Evolutionary conservation across 2,888 invertebrate genomes (phyloP).

Genomic region (Coelinius sp.): DNA sequence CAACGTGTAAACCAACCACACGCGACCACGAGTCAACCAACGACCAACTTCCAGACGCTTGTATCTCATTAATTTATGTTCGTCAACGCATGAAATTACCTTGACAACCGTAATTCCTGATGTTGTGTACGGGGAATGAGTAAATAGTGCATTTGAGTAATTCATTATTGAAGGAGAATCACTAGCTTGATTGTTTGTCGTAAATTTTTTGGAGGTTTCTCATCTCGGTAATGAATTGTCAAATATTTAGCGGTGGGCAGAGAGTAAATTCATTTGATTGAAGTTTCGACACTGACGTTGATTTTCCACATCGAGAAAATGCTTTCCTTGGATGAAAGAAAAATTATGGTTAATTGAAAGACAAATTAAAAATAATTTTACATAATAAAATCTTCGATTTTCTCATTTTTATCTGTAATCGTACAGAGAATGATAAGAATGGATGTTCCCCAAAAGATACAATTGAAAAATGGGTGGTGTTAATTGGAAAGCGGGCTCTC

Average conservation of each 20-base stretch:
- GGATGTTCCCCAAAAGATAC: too few species aligned
- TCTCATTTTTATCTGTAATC: too few species aligned
- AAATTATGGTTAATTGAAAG: too few species aligned
- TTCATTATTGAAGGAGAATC: background rate
- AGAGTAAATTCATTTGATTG: background rate
- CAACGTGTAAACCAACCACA: constrained; percentile 27
- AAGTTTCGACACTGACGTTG: background rate
- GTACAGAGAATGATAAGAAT: too few species aligned
- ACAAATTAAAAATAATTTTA: too few species aligned
- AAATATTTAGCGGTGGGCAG: background rate
- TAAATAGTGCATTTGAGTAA: background rate
- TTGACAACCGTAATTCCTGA: constrained; percentile 24
- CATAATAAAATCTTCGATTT: too few species aligned
- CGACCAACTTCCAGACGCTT: constrained; percentile 33
- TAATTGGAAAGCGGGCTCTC: background rate
- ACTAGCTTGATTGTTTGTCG: background rate
- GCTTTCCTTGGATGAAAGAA: too few species aligned
- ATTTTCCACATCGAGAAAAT: too few species aligned
- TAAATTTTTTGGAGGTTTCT: background rate
- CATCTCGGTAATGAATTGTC: constrained; percentile 4
- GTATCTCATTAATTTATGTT: constrained; percentile 42
- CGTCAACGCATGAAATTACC: constrained; percentile 31
- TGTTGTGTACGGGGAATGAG: background rate
- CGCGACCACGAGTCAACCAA: constrained; percentile 28
- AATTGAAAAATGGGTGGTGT: too few species aligned